Percentiles rank a stretch among this genome's conserved stretches.
Evolutionary conservation across 2,888 invertebrate genomes (phyloP).

Genomic region (Agonopterix arenella): DNA sequence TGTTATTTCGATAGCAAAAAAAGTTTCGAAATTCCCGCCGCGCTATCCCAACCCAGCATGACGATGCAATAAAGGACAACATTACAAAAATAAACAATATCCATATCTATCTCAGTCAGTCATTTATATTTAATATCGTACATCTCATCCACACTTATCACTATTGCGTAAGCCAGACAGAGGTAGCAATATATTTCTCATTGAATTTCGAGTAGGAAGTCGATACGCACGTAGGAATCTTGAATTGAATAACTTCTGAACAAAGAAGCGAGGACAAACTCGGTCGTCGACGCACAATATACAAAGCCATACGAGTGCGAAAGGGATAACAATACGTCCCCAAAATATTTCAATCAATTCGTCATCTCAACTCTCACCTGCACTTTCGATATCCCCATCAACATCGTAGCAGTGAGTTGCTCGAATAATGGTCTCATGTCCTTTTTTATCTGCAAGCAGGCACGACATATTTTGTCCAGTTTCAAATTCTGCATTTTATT

Average conservation of each 20-base stretch:
- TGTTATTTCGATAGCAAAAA: too few relatives aligned
- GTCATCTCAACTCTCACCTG: constrained; percentile 74
- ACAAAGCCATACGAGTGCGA: constrained; percentile 35
- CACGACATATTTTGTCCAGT: constrained; percentile 80
- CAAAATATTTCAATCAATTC: constrained; percentile 53
- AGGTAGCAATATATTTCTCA: constrained; percentile 62
- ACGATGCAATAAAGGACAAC: not conserved
- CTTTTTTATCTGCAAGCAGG: constrained; percentile 79
- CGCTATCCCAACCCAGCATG: too few relatives aligned
- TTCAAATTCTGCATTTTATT: constrained; percentile 49
- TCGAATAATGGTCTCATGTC: constrained; percentile 81
- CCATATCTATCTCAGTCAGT: constrained; percentile 29
- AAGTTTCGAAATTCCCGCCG: constrained; percentile 9
- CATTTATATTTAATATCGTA: constrained; percentile 8
- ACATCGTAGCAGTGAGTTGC: constrained; percentile 80
- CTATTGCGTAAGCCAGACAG: constrained; percentile 30
- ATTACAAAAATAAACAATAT: constrained; percentile 9
- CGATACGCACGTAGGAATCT: constrained; percentile 45
- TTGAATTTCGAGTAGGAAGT: constrained; percentile 53
- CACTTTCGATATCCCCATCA: constrained; percentile 79
- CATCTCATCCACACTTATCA: constrained; percentile 28
- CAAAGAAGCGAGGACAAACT: constrained; percentile 62
- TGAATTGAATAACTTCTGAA: constrained; percentile 54
- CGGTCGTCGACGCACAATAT: constrained; percentile 36
- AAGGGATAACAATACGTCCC: constrained; percentile 56